A percentile compares a stretch with the other conserved stretches of the same genome.
These are phyloP conservation scores for Trochalopteron elliotii DNA, from an alignment of 2,113 vertebrate species.

Conservation along the genomic window DNA sequence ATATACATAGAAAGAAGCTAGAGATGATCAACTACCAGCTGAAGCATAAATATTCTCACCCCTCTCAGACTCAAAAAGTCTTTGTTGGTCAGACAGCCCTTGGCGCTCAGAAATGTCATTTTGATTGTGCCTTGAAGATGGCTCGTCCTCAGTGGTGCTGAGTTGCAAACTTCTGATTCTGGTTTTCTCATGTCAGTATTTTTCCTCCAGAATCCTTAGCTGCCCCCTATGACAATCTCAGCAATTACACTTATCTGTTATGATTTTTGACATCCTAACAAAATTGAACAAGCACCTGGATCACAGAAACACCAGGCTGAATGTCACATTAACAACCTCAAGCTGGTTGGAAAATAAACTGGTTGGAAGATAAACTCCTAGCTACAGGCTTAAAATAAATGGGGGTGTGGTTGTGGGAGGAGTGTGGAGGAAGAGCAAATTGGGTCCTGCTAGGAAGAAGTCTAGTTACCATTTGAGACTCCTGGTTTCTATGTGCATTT, in stretches of 20 bases:
- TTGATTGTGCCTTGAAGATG: neutral
- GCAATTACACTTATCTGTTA: neutral
- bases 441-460: neutral
- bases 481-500: neutral
- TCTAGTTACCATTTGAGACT: fast-evolving
- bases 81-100: neutral
- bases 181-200: neutral
- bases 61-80: neutral
- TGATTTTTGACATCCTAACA: neutral
- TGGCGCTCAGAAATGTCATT: neutral
- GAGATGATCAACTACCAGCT: neutral
- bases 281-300: neutral
- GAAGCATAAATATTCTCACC: neutral
- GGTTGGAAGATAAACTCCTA: neutral
- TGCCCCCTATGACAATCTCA: neutral
- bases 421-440: neutral
- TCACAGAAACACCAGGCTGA: neutral
- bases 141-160: neutral
- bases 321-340: neutral
- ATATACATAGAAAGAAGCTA: neutral
- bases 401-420: fast-evolving
- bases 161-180: neutral
- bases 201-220: neutral
- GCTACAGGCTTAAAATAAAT: neutral
- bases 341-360: neutral